Percentiles rank a stretch among this genome's conserved stretches.
Evolutionary conservation across 2,888 invertebrate genomes (phyloP).

Genomic region (Ferrisia virgata): DNA sequence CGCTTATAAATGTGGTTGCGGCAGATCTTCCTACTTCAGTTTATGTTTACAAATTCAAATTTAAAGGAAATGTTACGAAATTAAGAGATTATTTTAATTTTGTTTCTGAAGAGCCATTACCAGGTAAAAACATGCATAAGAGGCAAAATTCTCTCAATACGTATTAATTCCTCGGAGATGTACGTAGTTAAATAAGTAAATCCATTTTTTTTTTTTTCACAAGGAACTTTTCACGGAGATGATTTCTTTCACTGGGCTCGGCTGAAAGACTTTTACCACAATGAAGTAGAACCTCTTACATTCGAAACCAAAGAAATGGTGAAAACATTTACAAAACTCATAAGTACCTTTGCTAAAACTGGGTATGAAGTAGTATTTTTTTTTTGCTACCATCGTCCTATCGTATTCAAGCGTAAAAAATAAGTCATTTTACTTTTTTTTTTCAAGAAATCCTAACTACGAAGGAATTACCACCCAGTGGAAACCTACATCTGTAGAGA

Average conservation of each 20-base stretch:
- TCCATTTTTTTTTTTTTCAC: too few relatives aligned
- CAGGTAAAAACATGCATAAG: not conserved
- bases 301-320: not conserved
- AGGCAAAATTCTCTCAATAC: not conserved
- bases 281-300: not conserved
- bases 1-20: not conserved
- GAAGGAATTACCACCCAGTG: not conserved
- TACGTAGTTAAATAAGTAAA: too few relatives aligned
- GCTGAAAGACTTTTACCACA: not conserved
- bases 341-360: not conserved
- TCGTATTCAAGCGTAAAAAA: not conserved
- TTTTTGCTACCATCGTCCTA: too few relatives aligned
- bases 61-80: not conserved
- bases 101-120: not conserved
- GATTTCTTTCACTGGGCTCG: not conserved
- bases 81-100: not conserved
- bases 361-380: not conserved
- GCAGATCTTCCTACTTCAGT: not conserved
- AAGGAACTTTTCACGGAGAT: not conserved
- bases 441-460: not conserved
- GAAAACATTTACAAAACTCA: not conserved
- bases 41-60: not conserved
- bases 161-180: not conserved
- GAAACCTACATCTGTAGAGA: not conserved
- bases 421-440: not conserved